Conservation (phyloP, 2,888 invertebrate species). For the Stegana nigrithorax region DNA sequence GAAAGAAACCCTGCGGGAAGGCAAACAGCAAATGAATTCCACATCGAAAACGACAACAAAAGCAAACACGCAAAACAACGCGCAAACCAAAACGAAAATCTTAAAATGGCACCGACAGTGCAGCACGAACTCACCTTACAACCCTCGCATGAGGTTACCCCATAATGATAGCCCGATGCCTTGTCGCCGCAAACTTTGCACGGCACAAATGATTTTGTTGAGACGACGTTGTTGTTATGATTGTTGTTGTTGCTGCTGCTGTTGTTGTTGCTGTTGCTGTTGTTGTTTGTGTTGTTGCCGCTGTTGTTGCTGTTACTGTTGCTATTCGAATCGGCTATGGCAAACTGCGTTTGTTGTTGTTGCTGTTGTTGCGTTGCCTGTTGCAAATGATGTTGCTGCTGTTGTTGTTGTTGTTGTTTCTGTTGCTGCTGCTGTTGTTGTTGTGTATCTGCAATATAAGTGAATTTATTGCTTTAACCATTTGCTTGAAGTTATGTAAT, state of each 20-base stretch:
- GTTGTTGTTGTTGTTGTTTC: conserved; percentile 28
- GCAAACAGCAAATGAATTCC: conserved; percentile 1
- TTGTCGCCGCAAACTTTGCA: conserved; percentile 98
- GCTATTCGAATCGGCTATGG: conserved; percentile 33
- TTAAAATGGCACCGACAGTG: not conserved
- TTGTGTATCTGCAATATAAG: conserved; percentile 28
- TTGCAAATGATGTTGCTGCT: conserved; percentile 77
- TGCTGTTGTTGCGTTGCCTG: conserved; percentile 17
- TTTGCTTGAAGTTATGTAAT: conserved; percentile 14
- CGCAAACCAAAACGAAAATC: too few relatives aligned
- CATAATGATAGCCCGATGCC: conserved; percentile 93
- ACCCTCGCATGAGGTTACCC: conserved; percentile 97
- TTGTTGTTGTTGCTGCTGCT: conserved; percentile 70
- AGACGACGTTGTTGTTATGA: conserved; percentile 78
- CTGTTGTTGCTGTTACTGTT: conserved; percentile 18
- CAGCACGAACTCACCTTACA: conserved; percentile 87
- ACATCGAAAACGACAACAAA: too few relatives aligned
- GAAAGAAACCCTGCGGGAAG: conserved; percentile 86
- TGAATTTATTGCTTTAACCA: conserved; percentile 35
- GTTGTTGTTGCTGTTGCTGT: conserved; percentile 30
- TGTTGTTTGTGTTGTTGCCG: conserved; percentile 37
- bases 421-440: conserved; percentile 37
- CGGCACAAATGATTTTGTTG: conserved; percentile 88
- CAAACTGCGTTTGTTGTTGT: conserved; percentile 25
- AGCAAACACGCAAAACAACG: too few relatives aligned